These are phyloP conservation scores for Silurus asotus DNA, from an alignment of 2,113 vertebrate genomes.

Conservation along the genomic window DNA sequence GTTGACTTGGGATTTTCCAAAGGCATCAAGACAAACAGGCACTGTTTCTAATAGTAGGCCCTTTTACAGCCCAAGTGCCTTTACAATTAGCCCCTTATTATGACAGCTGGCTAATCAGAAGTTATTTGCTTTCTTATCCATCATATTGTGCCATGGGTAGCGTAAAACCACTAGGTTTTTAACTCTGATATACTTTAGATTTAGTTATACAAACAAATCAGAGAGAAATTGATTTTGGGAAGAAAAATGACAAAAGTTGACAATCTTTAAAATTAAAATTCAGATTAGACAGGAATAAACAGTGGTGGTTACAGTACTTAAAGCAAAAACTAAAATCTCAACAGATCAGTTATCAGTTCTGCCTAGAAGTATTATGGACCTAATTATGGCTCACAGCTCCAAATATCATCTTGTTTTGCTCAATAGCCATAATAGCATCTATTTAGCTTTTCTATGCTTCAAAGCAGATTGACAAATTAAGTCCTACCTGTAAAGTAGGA, in stretches of 20 bases:
- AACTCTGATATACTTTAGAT: background rate
- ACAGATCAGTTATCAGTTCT: background rate
- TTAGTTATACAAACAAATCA: background rate
- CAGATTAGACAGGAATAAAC: too few relatives aligned
- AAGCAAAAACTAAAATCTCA: background rate
- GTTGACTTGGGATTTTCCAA: background rate
- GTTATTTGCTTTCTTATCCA: too few relatives aligned
- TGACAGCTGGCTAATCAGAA: too few relatives aligned
- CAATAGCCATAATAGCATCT: background rate
- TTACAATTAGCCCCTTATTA: too few relatives aligned
- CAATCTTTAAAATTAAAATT: too few relatives aligned
- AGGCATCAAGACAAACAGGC: too few relatives aligned
- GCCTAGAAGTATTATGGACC: background rate
- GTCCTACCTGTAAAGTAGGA: background rate
- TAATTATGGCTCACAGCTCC: background rate
- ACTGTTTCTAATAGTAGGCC: too few relatives aligned
- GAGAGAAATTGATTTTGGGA: background rate
- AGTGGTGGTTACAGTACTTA: background rate
- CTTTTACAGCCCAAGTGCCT: too few relatives aligned
- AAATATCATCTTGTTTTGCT: background rate
- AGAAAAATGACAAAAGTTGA: background rate
- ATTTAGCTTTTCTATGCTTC: background rate
- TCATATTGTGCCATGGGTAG: background rate
- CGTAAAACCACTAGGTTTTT: background rate
- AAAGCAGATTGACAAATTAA: background rate